A percentile compares a stretch with the other conserved stretches of the same genome.
Evolutionary conservation across 2,888 invertebrate genomes (phyloP).

Genomic region (Phragmatobia fuliginosa): DNA sequence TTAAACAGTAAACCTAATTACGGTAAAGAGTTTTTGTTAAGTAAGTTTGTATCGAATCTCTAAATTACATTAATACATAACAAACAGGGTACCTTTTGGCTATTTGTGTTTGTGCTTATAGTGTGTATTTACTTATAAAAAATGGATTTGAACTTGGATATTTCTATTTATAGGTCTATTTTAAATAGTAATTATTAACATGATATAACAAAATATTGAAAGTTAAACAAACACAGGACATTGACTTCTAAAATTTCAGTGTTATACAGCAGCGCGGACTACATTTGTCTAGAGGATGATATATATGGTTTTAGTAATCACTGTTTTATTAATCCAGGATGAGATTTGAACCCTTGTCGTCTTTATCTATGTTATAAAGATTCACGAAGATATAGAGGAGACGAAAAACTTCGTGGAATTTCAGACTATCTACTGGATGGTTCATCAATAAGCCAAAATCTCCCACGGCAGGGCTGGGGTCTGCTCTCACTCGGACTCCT

Average conservation of each 20-base stretch:
- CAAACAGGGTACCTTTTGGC: background rate
- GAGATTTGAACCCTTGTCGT: background rate
- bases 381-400: background rate
- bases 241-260: background rate
- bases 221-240: background rate
- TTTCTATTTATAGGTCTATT: too few relatives aligned
- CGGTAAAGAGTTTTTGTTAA: constrained; percentile 45
- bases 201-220: background rate
- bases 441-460: too few relatives aligned
- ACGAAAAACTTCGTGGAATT: background rate
- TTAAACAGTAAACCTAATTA: constrained; percentile 45
- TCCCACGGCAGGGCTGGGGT: too few relatives aligned
- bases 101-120: constrained; percentile 1
- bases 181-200: too few relatives aligned
- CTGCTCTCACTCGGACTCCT: too few relatives aligned
- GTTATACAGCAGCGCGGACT: background rate
- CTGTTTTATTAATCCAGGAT: too few relatives aligned
- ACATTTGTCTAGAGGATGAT: too few relatives aligned
- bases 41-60: constrained; percentile 3
- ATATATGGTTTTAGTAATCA: too few relatives aligned
- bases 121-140: too few relatives aligned
- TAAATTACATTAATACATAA: background rate
- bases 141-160: too few relatives aligned
- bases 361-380: background rate
- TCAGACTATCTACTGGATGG: background rate